A percentile compares a stretch with the other conserved stretches of the same genome.
These are phyloP conservation scores for Mastomys natalensis DNA, from an alignment of 2,113 vertebrate species.

Conservation along the genomic window DNA sequence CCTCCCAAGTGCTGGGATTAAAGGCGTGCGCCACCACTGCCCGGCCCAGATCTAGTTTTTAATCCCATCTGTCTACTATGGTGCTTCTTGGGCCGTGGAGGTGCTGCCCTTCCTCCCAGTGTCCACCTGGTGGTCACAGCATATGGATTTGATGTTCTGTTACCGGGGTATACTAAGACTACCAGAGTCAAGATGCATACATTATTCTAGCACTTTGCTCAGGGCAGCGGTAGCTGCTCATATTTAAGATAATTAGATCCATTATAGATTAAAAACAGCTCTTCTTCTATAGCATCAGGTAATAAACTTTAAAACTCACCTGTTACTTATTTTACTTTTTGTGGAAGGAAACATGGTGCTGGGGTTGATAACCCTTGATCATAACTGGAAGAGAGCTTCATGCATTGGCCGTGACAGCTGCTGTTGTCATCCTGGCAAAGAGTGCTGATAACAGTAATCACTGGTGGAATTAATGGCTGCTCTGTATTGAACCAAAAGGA, in stretches of 20 bases:
- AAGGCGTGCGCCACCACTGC: too few species aligned
- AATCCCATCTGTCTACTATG: not conserved
- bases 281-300: not conserved
- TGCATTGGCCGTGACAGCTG: not conserved
- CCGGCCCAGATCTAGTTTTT: not conserved
- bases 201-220: not conserved
- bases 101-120: not conserved
- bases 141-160: not conserved
- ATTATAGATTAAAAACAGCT: not conserved
- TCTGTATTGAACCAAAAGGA: not conserved
- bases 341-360: not conserved
- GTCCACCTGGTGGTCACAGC: not conserved
- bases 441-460: not conserved
- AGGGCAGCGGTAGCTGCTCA: too few species aligned
- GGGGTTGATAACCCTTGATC: not conserved
- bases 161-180: too few species aligned
- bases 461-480: not conserved
- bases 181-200: not conserved
- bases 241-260: not conserved
- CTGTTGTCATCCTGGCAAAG: not conserved
- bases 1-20: too few species aligned
- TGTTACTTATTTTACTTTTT: conserved; percentile 15
- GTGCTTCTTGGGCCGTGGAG: not conserved
- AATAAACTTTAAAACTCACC: conserved; percentile 11
- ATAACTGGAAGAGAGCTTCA: conserved; percentile 8